Percentiles rank a stretch among this genome's conserved stretches.
These are phyloP conservation scores for Sicus ferrugineus DNA, from an alignment of 2,888 invertebrate species.

Conservation along the genomic window DNA sequence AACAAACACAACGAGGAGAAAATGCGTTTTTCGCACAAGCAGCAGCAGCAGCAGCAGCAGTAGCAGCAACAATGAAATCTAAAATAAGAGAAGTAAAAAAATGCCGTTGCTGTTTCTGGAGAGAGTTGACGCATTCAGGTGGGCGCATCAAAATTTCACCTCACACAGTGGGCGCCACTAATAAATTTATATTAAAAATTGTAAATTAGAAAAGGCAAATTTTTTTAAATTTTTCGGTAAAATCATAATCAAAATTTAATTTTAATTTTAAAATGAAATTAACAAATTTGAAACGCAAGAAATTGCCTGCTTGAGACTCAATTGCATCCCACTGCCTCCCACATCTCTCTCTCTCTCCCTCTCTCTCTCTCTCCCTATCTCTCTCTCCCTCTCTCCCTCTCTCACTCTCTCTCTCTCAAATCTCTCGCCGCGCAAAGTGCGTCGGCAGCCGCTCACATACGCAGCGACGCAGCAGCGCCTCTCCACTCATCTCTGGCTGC, in stretches of 20 bases:
- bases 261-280: not conserved
- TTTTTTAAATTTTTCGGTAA: no score
- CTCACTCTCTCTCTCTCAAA: no score
- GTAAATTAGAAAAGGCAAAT: no score
- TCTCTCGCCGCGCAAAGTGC: no score
- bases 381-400: no score
- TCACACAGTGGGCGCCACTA: no score
- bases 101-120: not conserved
- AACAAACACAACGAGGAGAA: not conserved
- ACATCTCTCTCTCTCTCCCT: not conserved
- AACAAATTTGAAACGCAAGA: not conserved
- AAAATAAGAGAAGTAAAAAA: not conserved
- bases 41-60: not conserved
- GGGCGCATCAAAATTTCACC: no score
- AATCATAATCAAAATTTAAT: not conserved
- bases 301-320: not conserved
- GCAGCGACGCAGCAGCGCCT: not conserved
- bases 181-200: no score
- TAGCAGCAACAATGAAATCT: not conserved
- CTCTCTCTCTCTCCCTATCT: no score
- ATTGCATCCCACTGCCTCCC: not conserved
- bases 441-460: no score
- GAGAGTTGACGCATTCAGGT: no score
- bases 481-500: not conserved
- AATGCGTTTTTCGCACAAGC: not conserved